phyloP scores from a whole-genome alignment of 2,797 vertebrate genomes.

The Anguilla anguilla region DNA sequence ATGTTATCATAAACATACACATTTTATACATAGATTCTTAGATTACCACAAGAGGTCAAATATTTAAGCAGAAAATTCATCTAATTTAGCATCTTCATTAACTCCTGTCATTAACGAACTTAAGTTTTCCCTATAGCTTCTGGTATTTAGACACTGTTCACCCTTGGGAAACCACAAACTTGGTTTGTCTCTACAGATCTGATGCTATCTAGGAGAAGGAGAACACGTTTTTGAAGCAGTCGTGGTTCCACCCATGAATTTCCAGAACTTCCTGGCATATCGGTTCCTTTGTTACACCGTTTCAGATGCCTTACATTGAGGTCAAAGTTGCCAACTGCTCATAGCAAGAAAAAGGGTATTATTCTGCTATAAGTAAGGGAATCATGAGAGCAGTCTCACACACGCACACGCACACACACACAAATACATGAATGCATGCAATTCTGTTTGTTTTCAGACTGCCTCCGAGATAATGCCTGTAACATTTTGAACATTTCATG shows the following conservation, averaged over 20 bases:
- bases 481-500: background rate
- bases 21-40: background rate
- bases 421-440: conserved; percentile 49
- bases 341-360: too few species aligned
- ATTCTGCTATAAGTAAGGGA: too few species aligned
- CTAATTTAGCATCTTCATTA: background rate
- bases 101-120: background rate
- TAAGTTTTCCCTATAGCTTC: background rate
- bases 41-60: background rate
- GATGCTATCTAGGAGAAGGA: background rate
- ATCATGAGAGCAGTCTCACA: conserved; percentile 8
- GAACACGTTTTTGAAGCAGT: too few species aligned
- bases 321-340: too few species aligned
- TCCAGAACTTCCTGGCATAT: too few species aligned
- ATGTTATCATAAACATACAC: background rate
- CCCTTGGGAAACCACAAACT: background rate
- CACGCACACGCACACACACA: background rate
- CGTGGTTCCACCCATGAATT: too few species aligned
- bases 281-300: too few species aligned
- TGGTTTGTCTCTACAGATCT: background rate
- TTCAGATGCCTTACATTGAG: too few species aligned
- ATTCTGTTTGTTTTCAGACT: background rate
- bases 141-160: conserved; percentile 55
- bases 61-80: background rate
- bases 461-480: background rate